Evolutionary conservation across 2,797 vertebrate species (phyloP).

Genomic region (Trematocara caparti): DNA sequence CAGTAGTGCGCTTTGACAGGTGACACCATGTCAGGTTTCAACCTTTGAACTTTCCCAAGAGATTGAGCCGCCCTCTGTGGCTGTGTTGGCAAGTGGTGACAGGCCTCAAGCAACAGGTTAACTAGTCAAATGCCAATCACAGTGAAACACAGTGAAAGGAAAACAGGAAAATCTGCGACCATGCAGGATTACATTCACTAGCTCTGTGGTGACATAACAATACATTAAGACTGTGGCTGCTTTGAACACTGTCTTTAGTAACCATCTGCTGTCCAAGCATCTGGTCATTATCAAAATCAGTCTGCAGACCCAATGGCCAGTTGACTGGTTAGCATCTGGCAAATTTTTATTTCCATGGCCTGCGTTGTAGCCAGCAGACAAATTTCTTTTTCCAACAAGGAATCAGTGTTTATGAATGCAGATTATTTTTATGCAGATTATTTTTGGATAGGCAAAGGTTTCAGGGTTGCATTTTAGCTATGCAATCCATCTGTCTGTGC

Average conservation of each 20-base stretch:
- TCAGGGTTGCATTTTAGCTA: neutral
- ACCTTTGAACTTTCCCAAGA: conserved; percentile 24
- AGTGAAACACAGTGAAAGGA: neutral
- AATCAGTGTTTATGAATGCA: neutral
- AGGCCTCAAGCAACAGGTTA: conserved; percentile 39
- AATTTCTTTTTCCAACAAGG: neutral
- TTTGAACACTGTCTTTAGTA: neutral
- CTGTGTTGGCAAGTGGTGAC: conserved; percentile 19
- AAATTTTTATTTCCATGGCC: neutral
- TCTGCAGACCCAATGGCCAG: neutral
- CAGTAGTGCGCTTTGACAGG: neutral
- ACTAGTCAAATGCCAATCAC: conserved; percentile 28
- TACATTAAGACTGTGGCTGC: neutral
- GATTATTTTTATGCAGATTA: neutral
- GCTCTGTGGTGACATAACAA: neutral
- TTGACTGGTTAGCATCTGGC: neutral
- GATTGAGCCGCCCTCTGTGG: conserved; percentile 13
- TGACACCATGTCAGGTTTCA: conserved; percentile 37
- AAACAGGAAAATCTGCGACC: neutral
- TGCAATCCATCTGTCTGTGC: neutral
- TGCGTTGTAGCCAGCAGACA: neutral
- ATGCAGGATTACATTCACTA: neutral
- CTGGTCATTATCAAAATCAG: neutral
- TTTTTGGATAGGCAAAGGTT: neutral
- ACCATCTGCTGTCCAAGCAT: neutral